Conservation (phyloP, 2,888 invertebrate genomes). For the Sinotaia quadrata region DNA sequence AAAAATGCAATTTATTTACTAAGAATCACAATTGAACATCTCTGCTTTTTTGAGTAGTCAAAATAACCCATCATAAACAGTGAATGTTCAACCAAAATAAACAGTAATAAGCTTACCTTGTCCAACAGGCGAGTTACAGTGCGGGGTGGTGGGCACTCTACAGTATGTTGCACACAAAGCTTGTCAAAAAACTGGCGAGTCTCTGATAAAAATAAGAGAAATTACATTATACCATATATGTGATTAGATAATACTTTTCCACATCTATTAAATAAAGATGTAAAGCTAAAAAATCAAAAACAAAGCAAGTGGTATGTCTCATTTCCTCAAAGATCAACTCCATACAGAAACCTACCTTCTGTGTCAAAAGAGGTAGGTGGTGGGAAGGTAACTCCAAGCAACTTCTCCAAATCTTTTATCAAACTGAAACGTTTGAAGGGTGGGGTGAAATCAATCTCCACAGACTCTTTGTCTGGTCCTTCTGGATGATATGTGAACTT, state of each 20-base stretch:
- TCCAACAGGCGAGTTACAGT: conserved; percentile 95
- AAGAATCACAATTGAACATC: no score
- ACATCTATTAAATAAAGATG: no score
- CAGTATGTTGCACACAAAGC: conserved; percentile 84
- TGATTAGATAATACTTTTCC: no score
- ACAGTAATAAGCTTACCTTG: conserved; percentile 77
- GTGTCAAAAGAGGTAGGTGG: conserved; percentile 69
- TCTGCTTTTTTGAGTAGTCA: no score
- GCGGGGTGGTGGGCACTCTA: conserved; percentile 95
- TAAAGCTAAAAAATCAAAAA: no score
- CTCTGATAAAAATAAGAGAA: conserved; percentile 55
- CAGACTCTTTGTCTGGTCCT: conserved; percentile 83
- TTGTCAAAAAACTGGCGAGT: conserved; percentile 80
- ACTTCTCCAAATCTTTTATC: conserved; percentile 90
- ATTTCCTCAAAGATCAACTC: no score
- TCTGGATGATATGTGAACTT: conserved; percentile 92
- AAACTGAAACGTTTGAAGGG: conserved; percentile 94
- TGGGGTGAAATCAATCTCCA: conserved; percentile 95
- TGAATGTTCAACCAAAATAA: no score
- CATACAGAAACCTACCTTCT: conserved; percentile 68
- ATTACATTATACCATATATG: no score
- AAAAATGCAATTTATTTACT: no score
- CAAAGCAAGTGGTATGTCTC: no score
- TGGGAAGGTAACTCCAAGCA: conserved; percentile 76
- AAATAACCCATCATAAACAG: no score